These are phyloP conservation scores for Dione juno DNA, from an alignment of 2,888 invertebrate genomes.

Conservation along the genomic window DNA sequence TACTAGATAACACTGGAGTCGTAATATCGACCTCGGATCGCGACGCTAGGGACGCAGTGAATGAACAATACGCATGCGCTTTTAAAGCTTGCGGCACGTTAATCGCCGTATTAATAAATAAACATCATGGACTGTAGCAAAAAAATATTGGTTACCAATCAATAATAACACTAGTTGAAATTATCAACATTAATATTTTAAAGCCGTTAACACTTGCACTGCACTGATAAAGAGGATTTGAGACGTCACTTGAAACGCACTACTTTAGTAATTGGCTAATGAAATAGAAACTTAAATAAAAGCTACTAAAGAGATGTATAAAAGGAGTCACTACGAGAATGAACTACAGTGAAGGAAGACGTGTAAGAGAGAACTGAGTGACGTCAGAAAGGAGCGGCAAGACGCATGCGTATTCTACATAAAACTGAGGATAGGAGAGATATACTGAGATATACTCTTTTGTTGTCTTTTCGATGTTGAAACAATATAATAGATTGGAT, in stretches of 20 bases:
- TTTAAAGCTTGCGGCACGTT: slow-evolving; percentile 46
- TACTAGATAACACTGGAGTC: slow-evolving; percentile 36
- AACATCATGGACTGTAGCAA: slow-evolving; percentile 39
- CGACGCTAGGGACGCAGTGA: slow-evolving; percentile 55
- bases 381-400: slow-evolving; percentile 73
- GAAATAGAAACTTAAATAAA: neutral
- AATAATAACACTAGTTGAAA: neutral
- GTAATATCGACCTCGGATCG: slow-evolving; percentile 45
- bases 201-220: slow-evolving; percentile 8
- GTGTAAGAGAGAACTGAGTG: slow-evolving; percentile 64
- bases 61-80: slow-evolving; percentile 65
- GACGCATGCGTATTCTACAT: slow-evolving; percentile 66
- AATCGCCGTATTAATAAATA: slow-evolving; percentile 47
- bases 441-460: slow-evolving; percentile 35
- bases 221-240: neutral
- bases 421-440: slow-evolving; percentile 17
- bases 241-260: neutral
- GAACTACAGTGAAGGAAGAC: slow-evolving; percentile 57
- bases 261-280: neutral
- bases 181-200: neutral
- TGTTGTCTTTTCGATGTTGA: slow-evolving; percentile 25
- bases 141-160: slow-evolving; percentile 28
- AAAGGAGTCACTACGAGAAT: slow-evolving; percentile 26
- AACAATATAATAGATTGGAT: slow-evolving; percentile 21
- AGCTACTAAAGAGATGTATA: neutral